Evolutionary conservation across 1,140 invertebrate species (phyloP), one percentile per base, ranked within the genome.

Genomic region (Leucophenga varia): DNA sequence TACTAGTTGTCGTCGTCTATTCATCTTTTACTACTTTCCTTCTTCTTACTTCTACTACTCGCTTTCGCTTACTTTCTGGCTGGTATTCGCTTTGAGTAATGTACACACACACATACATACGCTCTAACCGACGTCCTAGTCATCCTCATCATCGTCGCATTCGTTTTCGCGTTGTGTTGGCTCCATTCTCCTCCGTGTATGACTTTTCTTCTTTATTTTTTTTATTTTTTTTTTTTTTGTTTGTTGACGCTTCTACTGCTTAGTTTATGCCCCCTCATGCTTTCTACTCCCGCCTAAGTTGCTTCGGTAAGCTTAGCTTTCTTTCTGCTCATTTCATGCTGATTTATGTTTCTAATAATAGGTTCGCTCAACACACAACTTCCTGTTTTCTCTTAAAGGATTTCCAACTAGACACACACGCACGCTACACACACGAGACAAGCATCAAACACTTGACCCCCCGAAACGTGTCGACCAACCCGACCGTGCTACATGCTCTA

Each of bases 291-390:
- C 22, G 22, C 5, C 22, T 25, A 25, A 6, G 22, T 10, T 10
- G 10, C 22, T 25, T 10, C 10, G 10, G 22, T 25, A 6, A 6
- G 22, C 22, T 25, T 25, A 6, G 22, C 22, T 39, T 9, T 20
- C 57, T 39, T 63, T 67, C 56, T 64, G 64, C 61, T 68, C 65
- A 69, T 72, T 72, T 72, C 69, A 61, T 63, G 68, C 68, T 72
- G 69, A 72, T 72, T 72, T 72, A 72, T 72, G 61, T 64, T 68
- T 72, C 69, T 72, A 72, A 72, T 72, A 72, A 72, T 72, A 69
- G 69, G 54, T 63, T 67, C 52, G 59, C 55, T 61, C 56, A 54
- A 55, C 53, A 59, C 55, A 51, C 55, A 57, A 55, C 57, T 70
- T 69, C 61, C 65, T 52, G 54, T 61, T 61, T 48, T 53, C 9